Conservation (phyloP, 2,113 vertebrate genomes). For the Melanocharis versteri region DNA sequence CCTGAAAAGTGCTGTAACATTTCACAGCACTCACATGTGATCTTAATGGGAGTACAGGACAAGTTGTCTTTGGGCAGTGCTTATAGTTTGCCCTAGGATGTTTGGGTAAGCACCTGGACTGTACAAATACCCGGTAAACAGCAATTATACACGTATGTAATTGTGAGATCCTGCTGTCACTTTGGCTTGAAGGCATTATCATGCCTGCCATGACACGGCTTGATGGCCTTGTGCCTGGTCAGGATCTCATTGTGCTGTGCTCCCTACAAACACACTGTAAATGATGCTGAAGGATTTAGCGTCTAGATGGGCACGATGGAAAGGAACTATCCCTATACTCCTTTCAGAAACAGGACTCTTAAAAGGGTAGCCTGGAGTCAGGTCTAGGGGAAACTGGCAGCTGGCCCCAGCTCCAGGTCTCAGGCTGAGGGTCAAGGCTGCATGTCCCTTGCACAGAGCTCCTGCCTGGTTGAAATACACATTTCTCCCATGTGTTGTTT, state of each 20-base stretch:
- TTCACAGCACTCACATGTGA: rapidly evolving
- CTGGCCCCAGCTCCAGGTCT: not conserved
- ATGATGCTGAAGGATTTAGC: not conserved
- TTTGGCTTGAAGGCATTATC: not conserved
- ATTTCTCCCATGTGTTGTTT: not conserved
- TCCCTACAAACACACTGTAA: not conserved
- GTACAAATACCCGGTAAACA: not conserved
- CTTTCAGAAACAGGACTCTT: not conserved
- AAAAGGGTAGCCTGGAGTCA: not conserved
- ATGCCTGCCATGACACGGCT: rapidly evolving
- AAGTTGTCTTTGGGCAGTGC: not conserved
- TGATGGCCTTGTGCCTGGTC: not conserved
- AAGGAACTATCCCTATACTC: not conserved
- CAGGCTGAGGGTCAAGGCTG: not conserved
- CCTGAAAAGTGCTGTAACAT: rapidly evolving
- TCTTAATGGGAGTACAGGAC: not conserved
- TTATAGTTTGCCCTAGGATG: not conserved
- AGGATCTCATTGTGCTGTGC: not conserved
- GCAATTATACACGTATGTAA: not conserved
- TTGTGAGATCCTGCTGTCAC: not conserved
- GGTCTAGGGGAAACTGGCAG: not conserved
- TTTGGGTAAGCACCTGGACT: not conserved
- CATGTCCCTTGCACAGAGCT: not conserved
- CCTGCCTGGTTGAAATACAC: not conserved
- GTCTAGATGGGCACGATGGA: not conserved